Evolutionary conservation across 2,888 invertebrate genomes (phyloP).

Genomic region (Andrena marginata): DNA sequence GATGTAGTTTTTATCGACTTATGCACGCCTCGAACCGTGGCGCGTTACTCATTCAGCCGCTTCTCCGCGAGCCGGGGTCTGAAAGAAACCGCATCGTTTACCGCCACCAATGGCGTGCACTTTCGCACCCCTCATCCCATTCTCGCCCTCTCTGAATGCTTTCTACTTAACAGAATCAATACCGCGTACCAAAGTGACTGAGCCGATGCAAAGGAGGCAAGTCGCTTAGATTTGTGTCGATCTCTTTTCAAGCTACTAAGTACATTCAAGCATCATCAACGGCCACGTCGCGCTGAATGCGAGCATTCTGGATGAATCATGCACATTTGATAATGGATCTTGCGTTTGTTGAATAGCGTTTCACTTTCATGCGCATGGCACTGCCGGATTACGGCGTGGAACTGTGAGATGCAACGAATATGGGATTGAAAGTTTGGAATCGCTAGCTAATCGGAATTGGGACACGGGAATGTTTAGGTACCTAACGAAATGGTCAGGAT

Average conservation of each 20-base stretch:
- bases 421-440: neutral
- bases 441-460: too few relatives aligned
- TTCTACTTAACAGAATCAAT: slow-evolving; percentile 78
- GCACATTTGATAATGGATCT: neutral
- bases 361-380: neutral
- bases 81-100: slow-evolving; percentile 84
- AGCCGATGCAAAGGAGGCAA: slow-evolving; percentile 50
- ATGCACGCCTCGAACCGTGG: slow-evolving; percentile 76
- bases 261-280: slow-evolving; percentile 49
- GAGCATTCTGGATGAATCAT: slow-evolving; percentile 11
- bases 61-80: slow-evolving; percentile 74
- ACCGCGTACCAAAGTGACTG: slow-evolving; percentile 75
- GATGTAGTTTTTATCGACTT: slow-evolving; percentile 81
- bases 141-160: slow-evolving; percentile 67
- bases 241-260: slow-evolving; percentile 54
- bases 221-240: slow-evolving; percentile 55
- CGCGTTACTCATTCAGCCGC: slow-evolving; percentile 81
- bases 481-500: too few relatives aligned
- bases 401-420: neutral
- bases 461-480: too few relatives aligned
- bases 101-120: slow-evolving; percentile 73
- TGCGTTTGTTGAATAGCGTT: neutral
- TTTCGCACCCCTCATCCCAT: slow-evolving; percentile 66
- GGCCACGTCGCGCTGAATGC: slow-evolving; percentile 22
- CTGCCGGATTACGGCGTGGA: neutral